These are phyloP conservation scores for Drosophila quadrilineata DNA, from an alignment of 1,140 invertebrate genomes.

Conservation along the genomic window DNA sequence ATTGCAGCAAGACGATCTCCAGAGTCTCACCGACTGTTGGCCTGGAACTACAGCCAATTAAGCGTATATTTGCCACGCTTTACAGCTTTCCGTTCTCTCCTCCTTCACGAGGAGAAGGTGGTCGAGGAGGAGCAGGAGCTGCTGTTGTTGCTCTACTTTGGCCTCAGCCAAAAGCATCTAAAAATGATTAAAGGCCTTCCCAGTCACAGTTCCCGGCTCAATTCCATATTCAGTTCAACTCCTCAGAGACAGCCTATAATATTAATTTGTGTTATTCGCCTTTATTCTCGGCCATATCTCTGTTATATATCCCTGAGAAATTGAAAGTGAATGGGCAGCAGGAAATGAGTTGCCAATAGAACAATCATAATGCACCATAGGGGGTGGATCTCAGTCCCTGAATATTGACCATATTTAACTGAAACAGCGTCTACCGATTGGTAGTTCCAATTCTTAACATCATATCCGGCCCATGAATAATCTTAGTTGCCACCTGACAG, in stretches of 20 bases:
- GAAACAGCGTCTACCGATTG: not conserved
- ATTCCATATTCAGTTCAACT: too few species aligned
- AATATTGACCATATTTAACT: not conserved
- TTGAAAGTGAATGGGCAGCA: conserved; percentile 73
- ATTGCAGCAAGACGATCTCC: conserved; percentile 45
- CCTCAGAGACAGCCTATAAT: conserved; percentile 62
- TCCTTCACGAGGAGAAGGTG: too few species aligned
- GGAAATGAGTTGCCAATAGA: conserved; percentile 79
- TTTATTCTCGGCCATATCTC: conserved; percentile 5
- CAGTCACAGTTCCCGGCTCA: conserved; percentile 1
- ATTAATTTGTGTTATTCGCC: conserved; percentile 68
- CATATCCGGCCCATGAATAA: conserved; percentile 1
- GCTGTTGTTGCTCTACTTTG: conserved; percentile 60
- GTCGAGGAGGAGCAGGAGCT: too few species aligned
- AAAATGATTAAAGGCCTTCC: conserved; percentile 72
- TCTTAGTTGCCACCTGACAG: too few species aligned
- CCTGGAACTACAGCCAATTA: conserved; percentile 71
- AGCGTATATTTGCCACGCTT: conserved; percentile 80
- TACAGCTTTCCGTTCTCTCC: conserved; percentile 55
- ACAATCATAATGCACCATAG: conserved; percentile 72
- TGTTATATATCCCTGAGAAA: conserved; percentile 49
- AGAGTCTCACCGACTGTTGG: not conserved
- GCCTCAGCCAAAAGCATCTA: conserved; percentile 42
- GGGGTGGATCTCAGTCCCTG: conserved; percentile 48
- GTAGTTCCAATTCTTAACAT: conserved; percentile 3